Evolutionary conservation across 1,140 invertebrate species (phyloP).

Genomic region (Drosophila simulans): DNA sequence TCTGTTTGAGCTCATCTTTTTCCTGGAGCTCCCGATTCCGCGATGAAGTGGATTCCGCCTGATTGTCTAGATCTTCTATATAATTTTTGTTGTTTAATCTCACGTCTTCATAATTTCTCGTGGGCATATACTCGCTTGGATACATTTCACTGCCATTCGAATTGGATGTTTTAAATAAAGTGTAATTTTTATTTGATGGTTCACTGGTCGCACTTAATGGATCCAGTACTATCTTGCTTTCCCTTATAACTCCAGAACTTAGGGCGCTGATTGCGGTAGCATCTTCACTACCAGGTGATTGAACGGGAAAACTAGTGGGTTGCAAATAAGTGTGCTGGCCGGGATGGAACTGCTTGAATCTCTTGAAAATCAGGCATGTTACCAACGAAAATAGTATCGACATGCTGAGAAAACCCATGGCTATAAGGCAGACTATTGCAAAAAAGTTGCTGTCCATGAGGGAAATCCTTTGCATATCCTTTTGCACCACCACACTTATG

Average conservation of each 20-base stretch:
- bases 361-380: conserved; percentile 66
- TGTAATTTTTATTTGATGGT: conserved; percentile 4
- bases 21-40: neutral
- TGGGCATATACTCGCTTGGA: neutral
- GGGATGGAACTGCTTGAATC: conserved; percentile 51
- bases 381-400: conserved; percentile 60
- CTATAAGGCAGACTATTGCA: conserved; percentile 58
- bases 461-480: conserved; percentile 15
- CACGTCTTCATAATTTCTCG: neutral
- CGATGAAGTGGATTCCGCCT: neutral
- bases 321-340: conserved; percentile 23
- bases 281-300: conserved; percentile 13
- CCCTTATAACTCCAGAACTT: conserved; percentile 13
- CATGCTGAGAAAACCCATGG: conserved; percentile 55
- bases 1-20: conserved; percentile 7
- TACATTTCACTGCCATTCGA: neutral
- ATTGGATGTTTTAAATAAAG: conserved; percentile 3
- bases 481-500: conserved; percentile 61
- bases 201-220: neutral
- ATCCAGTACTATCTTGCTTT: conserved; percentile 33
- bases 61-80: conserved; percentile 17
- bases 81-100: conserved; percentile 17
- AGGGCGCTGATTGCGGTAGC: neutral
- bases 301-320: conserved; percentile 35
- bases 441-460: conserved; percentile 51